Percentiles rank a stretch among this genome's conserved stretches.
phyloP scores from a whole-genome alignment of 2,113 vertebrate species.

The Trematocara unimaculatum region DNA sequence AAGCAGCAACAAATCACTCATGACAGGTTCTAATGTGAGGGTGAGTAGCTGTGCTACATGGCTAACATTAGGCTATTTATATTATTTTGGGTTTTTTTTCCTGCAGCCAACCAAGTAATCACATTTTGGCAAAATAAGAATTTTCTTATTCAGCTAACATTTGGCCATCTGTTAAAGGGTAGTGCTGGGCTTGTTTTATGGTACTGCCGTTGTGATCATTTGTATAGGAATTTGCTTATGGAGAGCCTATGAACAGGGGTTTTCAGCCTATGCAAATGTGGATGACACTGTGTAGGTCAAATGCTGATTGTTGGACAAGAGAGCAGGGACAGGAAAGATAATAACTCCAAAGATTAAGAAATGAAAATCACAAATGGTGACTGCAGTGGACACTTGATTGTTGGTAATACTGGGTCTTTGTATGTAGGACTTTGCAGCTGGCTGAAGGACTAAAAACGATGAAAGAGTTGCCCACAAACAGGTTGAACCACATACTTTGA shows the following conservation, averaged over 20 bases:
- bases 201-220: fast-evolving
- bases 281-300: not conserved
- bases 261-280: not conserved
- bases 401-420: not conserved
- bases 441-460: not conserved
- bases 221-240: not conserved
- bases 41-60: not conserved
- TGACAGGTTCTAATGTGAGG: not conserved
- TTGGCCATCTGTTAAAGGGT: not conserved
- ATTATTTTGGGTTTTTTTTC: not conserved
- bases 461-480: not conserved
- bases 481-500: not conserved
- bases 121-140: not conserved
- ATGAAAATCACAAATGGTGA: not conserved
- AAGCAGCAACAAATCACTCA: not conserved
- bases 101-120: not conserved
- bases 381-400: not conserved
- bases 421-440: not conserved
- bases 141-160: not conserved
- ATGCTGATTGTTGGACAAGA: not conserved
- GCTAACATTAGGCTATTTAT: not conserved
- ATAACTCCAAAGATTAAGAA: not conserved
- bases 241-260: not conserved
- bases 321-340: not conserved
- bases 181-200: not conserved